Base-by-base conservation (phyloP, 2,797 vertebrate genomes). In the Lophotriccus pileatus region DNA sequence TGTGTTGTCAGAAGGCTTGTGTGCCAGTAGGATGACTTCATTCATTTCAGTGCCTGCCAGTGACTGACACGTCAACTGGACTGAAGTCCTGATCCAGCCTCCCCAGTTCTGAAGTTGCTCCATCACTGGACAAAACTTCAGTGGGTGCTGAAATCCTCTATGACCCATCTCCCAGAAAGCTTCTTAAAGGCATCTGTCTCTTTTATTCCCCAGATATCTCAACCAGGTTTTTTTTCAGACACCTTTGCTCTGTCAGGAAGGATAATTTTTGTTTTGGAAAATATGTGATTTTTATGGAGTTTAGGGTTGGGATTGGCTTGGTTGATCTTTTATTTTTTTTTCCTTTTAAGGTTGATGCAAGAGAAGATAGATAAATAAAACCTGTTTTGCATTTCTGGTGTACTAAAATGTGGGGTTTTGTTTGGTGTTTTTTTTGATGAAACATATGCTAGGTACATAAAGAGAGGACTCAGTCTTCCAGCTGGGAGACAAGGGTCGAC, bases 41-140 rank as follows among this genome's bases (percentile, higher is more conserved):
- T 74, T 91, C 37, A 23, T 94, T 92, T 94, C 86, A 68, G 94
- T 95, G 96, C 95, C 90, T 95, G 77, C 58, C 78, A 75, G 73
- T 75, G 74, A 39, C 78, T 78, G 60, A 46, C 58, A 15, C 0
- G 0, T 56, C 87, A 73, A 2, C 37, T 58, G 76, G 47, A 22
- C 78, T 60, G 10, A 47, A 50, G 52, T 74, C 68, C 55, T 89
- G 63, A 76, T 55, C 56, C 69, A 89, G 20, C 43, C 56, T 84
- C 74, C 52, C n/a, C 59, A 74, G 46, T 81, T 84, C 76, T 72
- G 59, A 79, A 69, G n/a, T 77, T 87, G 22, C 24, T 86, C 22
- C 92, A 75, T 85, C 55, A 66, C 41, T 91, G 79, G 46, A 69
- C 32, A 78, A 43, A 87, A 72, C 52, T 81, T 66, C 6, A 34